Evolutionary conservation across 2,888 invertebrate genomes (phyloP).

Genomic region (Cantharis nigra): DNA sequence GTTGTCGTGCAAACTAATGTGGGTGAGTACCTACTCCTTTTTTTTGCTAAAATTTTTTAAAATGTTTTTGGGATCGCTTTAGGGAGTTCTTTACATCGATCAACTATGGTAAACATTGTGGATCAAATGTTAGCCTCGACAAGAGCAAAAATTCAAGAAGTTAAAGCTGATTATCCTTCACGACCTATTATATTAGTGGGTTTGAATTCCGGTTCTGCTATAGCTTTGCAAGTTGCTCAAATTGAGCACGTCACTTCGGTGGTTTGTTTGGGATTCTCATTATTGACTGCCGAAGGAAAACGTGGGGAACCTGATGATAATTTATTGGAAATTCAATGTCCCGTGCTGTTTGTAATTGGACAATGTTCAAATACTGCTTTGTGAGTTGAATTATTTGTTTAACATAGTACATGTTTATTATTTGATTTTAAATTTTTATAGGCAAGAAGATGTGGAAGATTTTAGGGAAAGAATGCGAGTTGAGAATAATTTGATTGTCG

Average conservation of each 20-base stretch:
- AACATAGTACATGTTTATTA: not conserved
- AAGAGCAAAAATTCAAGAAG: conserved; percentile 72
- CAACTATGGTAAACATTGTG: conserved; percentile 61
- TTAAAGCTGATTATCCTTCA: conserved; percentile 68
- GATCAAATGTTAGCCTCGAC: conserved; percentile 70
- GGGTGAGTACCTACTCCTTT: conserved; percentile 39
- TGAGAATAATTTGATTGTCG: conserved; percentile 75
- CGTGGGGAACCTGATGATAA: conserved; percentile 79
- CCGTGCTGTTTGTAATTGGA: conserved; percentile 79
- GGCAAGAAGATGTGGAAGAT: conserved; percentile 77
- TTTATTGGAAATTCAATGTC: conserved; percentile 71
- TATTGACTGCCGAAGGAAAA: conserved; percentile 70
- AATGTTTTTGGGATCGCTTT: not conserved
- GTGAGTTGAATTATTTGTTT: conserved; percentile 52
- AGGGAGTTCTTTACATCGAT: conserved; percentile 46
- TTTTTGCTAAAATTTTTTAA: no score
- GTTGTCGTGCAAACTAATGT: conserved; percentile 64
- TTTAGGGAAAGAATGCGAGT: conserved; percentile 76
- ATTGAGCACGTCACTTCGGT: conserved; percentile 74
- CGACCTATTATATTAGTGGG: conserved; percentile 78
- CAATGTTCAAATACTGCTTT: conserved; percentile 68
- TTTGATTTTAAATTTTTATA: conserved; percentile 47
- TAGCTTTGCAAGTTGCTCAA: conserved; percentile 76
- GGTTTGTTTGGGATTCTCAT: conserved; percentile 78
- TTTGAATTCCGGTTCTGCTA: conserved; percentile 74